Evolutionary conservation across 2,113 vertebrate species (phyloP).

Genomic region (Poecilia latipinna): DNA sequence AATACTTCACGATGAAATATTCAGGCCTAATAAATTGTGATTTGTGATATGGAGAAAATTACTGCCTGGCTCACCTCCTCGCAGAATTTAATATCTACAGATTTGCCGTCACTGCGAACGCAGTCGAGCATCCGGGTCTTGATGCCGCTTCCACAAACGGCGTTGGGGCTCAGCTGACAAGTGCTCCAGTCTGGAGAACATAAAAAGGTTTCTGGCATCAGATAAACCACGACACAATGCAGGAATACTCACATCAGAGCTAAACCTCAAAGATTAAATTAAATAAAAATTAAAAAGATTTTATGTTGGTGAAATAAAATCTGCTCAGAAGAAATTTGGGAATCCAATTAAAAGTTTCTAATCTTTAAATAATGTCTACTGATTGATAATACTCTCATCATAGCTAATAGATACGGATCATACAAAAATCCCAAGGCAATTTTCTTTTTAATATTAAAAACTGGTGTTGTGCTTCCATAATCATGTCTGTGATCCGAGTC

Average conservation of each 20-base stretch:
- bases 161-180: conserved; percentile 93
- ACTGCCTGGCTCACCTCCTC: conserved; percentile 85
- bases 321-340: too few relatives aligned
- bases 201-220: not conserved
- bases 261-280: not conserved
- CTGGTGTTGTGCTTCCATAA: not conserved
- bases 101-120: conserved; percentile 95
- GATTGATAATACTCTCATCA: too few relatives aligned
- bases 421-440: not conserved
- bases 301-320: too few relatives aligned
- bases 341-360: too few relatives aligned
- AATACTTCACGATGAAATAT: conserved; percentile 54
- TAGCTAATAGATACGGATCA: not conserved
- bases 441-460: not conserved
- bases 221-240: not conserved
- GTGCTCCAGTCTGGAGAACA: conserved; percentile 93
- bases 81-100: conserved; percentile 92
- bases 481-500: too few relatives aligned
- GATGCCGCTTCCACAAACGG: conserved; percentile 91
- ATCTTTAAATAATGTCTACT: too few relatives aligned
- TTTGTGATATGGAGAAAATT: not conserved
- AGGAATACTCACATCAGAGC: not conserved
- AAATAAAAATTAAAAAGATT: too few relatives aligned
- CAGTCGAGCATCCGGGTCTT: conserved; percentile 98
- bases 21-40: not conserved